These are phyloP conservation scores for Yponomeuta sedellus DNA, from an alignment of 2,888 invertebrate genomes.

Conservation along the genomic window DNA sequence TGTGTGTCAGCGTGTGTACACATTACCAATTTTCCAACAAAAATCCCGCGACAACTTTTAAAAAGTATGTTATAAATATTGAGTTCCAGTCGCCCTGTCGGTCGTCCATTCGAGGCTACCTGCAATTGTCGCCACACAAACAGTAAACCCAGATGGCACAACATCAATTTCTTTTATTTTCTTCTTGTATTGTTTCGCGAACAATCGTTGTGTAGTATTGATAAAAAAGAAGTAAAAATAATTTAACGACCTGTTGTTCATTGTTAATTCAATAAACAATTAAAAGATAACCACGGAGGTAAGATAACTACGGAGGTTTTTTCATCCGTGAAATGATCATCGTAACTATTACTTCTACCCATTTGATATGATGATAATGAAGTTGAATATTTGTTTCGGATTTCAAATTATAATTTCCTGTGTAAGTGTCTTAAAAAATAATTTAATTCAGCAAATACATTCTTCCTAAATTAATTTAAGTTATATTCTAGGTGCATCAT, in stretches of 20 bases:
- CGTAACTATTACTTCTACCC: neutral
- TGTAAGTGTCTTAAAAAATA: slow-evolving; percentile 4
- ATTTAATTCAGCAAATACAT: slow-evolving; percentile 14
- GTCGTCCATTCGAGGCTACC: no score
- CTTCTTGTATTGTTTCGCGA: neutral
- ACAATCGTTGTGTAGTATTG: neutral
- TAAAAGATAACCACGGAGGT: slow-evolving; percentile 28
- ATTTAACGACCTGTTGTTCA: slow-evolving; percentile 58
- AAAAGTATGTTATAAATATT: no score
- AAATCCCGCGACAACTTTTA: no score
- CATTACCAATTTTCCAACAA: no score
- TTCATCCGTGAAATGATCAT: slow-evolving; percentile 48
- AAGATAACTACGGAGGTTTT: slow-evolving; percentile 28
- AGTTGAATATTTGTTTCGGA: neutral
- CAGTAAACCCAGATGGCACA: neutral
- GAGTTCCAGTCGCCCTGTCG: no score
- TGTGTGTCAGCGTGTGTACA: no score
- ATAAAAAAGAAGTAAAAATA: slow-evolving; percentile 20
- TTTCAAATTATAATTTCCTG: neutral
- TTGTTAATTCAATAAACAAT: slow-evolving; percentile 48
- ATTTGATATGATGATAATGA: neutral
- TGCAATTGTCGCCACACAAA: neutral
- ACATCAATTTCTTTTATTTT: neutral
- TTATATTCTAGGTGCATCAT: slow-evolving; percentile 32
- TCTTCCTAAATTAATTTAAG: slow-evolving; percentile 9